These are phyloP conservation scores for Puntigrus tetrazona DNA, from an alignment of 2,113 vertebrate species.

Conservation along the genomic window DNA sequence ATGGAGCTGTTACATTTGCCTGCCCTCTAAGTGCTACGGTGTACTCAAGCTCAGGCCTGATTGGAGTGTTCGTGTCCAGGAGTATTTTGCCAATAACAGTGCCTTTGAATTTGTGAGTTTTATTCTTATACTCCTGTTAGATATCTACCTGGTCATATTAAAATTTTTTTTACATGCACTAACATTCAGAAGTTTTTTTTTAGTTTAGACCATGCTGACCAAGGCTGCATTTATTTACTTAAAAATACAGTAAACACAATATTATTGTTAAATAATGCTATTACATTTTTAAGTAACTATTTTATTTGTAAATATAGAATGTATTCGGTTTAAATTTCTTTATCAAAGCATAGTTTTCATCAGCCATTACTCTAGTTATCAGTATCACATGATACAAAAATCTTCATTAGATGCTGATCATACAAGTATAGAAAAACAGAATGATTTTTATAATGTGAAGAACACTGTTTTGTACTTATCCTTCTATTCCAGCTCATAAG, in stretches of 20 bases:
- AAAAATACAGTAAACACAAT: neutral
- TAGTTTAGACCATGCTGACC: no score
- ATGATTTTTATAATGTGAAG: neutral
- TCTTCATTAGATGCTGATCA: neutral
- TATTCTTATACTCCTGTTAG: neutral
- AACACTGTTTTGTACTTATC: constrained; percentile 53
- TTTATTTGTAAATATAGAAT: neutral
- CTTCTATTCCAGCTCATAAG: constrained; percentile 80
- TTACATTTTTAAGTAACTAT: neutral
- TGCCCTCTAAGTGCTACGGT: constrained; percentile 75
- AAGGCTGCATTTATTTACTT: neutral
- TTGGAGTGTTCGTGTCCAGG: constrained; percentile 87
- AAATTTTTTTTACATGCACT: neutral
- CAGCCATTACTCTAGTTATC: neutral
- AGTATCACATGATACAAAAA: neutral
- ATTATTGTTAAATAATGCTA: neutral
- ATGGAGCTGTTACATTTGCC: constrained; percentile 93
- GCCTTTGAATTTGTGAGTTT: constrained; percentile 85
- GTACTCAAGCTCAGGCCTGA: constrained; percentile 82
- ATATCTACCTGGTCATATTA: neutral
- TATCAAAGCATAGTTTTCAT: neutral
- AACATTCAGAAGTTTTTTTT: neutral
- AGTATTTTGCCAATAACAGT: constrained; percentile 88
- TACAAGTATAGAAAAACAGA: neutral
- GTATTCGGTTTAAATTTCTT: no score